These are phyloP conservation scores for Microvelia longipes DNA, from an alignment of 1,140 invertebrate genomes.

Conservation along the genomic window DNA sequence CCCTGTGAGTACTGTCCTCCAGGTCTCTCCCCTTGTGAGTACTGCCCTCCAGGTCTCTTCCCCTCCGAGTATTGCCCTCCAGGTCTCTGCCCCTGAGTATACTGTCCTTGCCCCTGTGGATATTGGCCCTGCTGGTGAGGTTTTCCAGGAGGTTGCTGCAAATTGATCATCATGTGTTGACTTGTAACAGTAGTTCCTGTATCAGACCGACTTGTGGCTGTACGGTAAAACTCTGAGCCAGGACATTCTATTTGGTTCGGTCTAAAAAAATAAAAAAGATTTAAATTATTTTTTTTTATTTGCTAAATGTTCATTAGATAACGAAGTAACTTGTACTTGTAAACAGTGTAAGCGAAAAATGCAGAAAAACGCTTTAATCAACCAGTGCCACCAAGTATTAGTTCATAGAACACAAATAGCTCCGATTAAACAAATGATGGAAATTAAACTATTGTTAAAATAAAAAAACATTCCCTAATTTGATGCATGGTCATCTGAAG, in stretches of 20 bases:
- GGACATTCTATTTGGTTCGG: conserved; percentile 36
- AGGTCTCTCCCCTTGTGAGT: background rate
- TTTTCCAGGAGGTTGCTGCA: background rate
- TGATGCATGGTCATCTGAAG: too few species aligned
- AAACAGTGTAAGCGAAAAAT: too few species aligned
- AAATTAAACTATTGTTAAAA: too few species aligned
- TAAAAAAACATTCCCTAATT: too few species aligned
- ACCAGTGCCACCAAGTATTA: too few species aligned
- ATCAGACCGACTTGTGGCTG: conserved; percentile 17
- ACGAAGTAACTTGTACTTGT: too few species aligned
- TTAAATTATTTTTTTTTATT: conserved; percentile 3
- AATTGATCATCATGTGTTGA: background rate
- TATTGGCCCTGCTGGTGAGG: background rate
- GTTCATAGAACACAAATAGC: too few species aligned
- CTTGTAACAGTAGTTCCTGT: background rate
- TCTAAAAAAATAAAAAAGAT: conserved; percentile 25
- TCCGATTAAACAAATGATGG: too few species aligned
- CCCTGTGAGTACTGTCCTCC: background rate
- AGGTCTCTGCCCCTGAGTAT: too few species aligned
- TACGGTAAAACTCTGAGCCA: conserved; percentile 22
- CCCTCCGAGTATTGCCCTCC: background rate
- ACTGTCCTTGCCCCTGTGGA: too few species aligned
- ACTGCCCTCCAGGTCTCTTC: background rate
- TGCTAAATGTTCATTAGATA: background rate
- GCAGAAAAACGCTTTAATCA: too few species aligned